phyloP scores from a whole-genome alignment of 2,797 vertebrate species.

The Tarsius wallacei region DNA sequence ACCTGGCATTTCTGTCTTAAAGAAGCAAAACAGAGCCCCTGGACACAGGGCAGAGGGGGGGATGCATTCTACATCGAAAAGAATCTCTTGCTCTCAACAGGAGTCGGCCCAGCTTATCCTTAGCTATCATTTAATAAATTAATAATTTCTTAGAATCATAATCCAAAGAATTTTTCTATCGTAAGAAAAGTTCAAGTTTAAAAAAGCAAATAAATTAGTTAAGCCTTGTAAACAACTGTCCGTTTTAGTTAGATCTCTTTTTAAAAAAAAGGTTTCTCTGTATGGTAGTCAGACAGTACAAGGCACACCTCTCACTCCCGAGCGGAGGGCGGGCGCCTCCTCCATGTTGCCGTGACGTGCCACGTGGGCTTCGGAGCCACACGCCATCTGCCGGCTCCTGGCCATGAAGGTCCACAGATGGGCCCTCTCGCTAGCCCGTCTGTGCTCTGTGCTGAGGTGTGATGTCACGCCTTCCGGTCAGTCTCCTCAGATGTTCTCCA shows the following conservation, averaged over 20 bases:
- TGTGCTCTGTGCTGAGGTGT: conserved; percentile 88
- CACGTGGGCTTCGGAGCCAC: conserved; percentile 81
- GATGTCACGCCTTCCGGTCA: conserved; percentile 74
- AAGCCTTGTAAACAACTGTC: conserved; percentile 95
- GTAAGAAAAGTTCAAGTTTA: conserved; percentile 92
- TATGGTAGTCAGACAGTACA: conserved; percentile 96
- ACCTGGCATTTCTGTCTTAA: conserved; percentile 80
- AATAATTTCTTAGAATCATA: conserved; percentile 92
- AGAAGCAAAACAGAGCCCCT: conserved; percentile 80
- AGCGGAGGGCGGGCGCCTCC: no score
- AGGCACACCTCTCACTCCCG: conserved; percentile 95
- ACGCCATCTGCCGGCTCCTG: conserved; percentile 78
- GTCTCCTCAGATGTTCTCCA: conserved; percentile 95
- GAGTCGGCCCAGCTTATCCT: conserved; percentile 93
- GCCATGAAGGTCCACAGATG: conserved; percentile 85
- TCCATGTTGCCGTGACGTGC: no score
- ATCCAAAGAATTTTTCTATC: conserved; percentile 90
- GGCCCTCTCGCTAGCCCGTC: conserved; percentile 84
- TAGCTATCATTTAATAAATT: conserved; percentile 92
- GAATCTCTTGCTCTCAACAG: conserved; percentile 87
- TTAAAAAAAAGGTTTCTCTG: conserved; percentile 85
- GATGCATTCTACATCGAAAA: conserved; percentile 83
- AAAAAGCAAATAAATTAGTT: conserved; percentile 95
- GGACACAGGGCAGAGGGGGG: neutral
- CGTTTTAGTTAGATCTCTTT: conserved; percentile 92